Base-by-base conservation (phyloP, 2,888 invertebrate species). In the Drosophila anomelani region DNA sequence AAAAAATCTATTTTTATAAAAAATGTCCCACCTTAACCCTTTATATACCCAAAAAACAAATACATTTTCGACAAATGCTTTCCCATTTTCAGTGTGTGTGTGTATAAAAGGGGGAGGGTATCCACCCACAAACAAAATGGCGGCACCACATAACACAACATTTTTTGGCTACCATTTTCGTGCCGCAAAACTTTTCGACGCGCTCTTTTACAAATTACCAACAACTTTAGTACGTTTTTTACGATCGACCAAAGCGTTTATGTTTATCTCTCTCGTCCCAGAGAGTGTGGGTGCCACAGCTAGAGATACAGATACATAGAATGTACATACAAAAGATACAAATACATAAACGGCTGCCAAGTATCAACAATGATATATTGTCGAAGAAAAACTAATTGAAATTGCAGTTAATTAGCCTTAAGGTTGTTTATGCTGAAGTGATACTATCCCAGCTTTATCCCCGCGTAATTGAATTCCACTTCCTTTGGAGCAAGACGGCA, bases 181-280 rank as follows among this genome's bases (percentile, higher is more conserved):
- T 77, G 80, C 77, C 77, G 83, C 88, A 81, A 90, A 91, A 91
- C 80, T 90, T 91, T 91, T 90, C 89, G 90, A 86, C 86, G 90
- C 88, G 80, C 89, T 89, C 85, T 90, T 90, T 91, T 90, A 85
- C 91, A 91, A 91, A 91, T 91, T 91, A 90, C 91, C 91, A 90
- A 90, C 81, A 81, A 82, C 80, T 86, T 79, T 78, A 78, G 73
- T 78, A 75, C 66, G 55, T 64, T 89, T 78, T 83, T 88, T 80
- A 78, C 73, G 76, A 84, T 67, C 79, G 56, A 61, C 79, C 81
- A 72, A 69, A 75, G 74, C 75, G 79, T 76, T 82, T 83, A 76
- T 77, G 61, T 76, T 59, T 57, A 47, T 66, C 38, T 76, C 58
- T 29, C 34, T 38, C 36, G 20, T 43, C 59, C 68, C 4, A 26